Evolutionary conservation across 2,888 invertebrate genomes (phyloP).

Genomic region (Carterocephalus palaemon): DNA sequence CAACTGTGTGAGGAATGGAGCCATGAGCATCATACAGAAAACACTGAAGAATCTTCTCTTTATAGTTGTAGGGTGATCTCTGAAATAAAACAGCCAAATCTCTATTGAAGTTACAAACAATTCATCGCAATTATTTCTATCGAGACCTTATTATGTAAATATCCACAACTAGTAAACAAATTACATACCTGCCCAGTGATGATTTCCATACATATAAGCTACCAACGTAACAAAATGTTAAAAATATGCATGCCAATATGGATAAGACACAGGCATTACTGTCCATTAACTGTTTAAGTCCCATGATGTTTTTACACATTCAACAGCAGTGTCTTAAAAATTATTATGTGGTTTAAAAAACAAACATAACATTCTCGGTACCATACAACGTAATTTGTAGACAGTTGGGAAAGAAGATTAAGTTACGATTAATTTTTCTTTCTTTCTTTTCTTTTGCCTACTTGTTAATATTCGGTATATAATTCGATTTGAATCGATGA

Average conservation of each 20-base stretch:
- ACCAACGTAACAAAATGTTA: constrained; percentile 89
- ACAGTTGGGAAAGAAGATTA: too few relatives aligned
- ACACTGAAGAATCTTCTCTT: constrained; percentile 93
- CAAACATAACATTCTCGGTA: neutral
- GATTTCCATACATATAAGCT: constrained; percentile 93
- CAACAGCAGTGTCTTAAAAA: neutral
- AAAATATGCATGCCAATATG: constrained; percentile 85
- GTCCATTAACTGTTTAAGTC: constrained; percentile 40
- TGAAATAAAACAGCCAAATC: constrained; percentile 57
- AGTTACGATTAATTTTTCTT: too few relatives aligned
- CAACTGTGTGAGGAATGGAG: constrained; percentile 87
- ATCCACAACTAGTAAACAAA: neutral
- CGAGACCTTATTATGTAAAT: too few relatives aligned
- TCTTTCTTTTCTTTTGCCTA: too few relatives aligned
- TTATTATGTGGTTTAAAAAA: too few relatives aligned
- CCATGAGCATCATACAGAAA: constrained; percentile 87
- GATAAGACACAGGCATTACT: constrained; percentile 76
- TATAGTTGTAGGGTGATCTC: constrained; percentile 93
- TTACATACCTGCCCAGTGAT: constrained; percentile 83
- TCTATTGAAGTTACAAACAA: constrained; percentile 1
- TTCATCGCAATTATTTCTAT: neutral
- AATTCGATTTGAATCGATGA: too few relatives aligned
- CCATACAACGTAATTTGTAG: too few relatives aligned
- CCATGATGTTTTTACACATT: constrained; percentile 13
- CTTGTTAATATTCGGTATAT: too few relatives aligned